These are phyloP conservation scores for Bos taurus DNA, from an alignment of 2,113 vertebrate species.

Conservation along the genomic window DNA sequence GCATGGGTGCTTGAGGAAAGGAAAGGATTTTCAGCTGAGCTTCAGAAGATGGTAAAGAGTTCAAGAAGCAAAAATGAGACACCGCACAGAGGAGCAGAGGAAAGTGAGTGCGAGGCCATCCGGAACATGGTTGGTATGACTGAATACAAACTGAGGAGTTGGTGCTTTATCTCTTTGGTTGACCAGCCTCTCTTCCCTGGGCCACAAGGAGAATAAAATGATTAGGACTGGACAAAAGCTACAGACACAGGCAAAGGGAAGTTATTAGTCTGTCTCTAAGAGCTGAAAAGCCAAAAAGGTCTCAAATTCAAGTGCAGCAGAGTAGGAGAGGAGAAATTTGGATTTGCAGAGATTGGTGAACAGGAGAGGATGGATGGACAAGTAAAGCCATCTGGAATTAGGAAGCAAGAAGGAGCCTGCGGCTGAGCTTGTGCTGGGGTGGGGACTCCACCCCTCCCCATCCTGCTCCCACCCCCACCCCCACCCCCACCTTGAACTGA, in stretches of 20 bases:
- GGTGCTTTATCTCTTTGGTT: not conserved
- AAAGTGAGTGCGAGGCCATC: not conserved
- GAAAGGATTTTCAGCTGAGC: not conserved
- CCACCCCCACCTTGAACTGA: not conserved
- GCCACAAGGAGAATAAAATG: not conserved
- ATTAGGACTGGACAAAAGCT: not conserved
- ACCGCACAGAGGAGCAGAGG: not conserved
- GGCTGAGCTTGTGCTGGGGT: not conserved
- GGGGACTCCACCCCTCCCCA: not conserved
- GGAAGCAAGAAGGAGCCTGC: not conserved
- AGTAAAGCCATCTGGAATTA: not conserved
- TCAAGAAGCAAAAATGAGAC: not conserved
- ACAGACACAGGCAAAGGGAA: not conserved
- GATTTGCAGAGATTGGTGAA: not conserved
- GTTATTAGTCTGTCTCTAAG: not conserved
- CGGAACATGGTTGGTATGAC: not conserved
- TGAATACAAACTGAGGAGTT: not conserved
- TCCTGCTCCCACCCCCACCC: not conserved
- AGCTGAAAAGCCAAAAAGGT: not conserved
- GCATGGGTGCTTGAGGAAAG: not conserved
- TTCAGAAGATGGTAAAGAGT: not conserved
- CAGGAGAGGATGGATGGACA: not conserved
- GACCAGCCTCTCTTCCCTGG: not conserved
- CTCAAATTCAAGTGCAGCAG: not conserved
- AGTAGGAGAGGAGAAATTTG: not conserved